Conservation (phyloP, 2,888 invertebrate genomes). For the Dasypogon diadema region DNA sequence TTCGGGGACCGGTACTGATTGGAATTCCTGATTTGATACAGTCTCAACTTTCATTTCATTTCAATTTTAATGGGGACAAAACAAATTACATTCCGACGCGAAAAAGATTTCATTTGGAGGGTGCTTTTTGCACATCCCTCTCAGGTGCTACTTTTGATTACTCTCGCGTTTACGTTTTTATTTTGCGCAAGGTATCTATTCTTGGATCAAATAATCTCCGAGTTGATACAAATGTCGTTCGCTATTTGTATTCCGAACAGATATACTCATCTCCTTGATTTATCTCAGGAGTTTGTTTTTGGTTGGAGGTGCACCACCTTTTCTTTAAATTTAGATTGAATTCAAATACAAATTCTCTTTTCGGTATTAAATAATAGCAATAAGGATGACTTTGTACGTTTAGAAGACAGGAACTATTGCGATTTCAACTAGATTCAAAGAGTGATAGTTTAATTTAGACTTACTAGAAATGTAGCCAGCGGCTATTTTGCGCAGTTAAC, state of each 20-base stretch:
- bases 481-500: no score
- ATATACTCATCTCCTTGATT: conserved; percentile 7
- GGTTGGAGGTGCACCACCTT: no score
- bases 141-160: conserved; percentile 24
- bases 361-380: no score
- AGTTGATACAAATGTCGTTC: conserved; percentile 17
- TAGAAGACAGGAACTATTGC: no score
- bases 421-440: no score
- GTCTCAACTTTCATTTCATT: conserved; percentile 46
- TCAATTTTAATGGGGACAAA: conserved; percentile 42
- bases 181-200: neutral
- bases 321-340: no score
- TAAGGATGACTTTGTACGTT: no score
- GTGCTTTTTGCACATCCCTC: neutral
- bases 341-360: no score
- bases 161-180: conserved; percentile 2
- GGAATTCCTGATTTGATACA: conserved; percentile 52
- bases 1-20: conserved; percentile 31
- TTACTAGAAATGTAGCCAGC: no score
- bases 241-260: conserved; percentile 27
- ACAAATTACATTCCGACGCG: conserved; percentile 42
- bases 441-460: no score
- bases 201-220: no score
- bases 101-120: conserved; percentile 24
- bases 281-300: no score